Evolutionary conservation across 2,797 vertebrate species (phyloP), one percentile per base, ranked within the genome.

Genomic region (Takifugu ocellatus): DNA sequence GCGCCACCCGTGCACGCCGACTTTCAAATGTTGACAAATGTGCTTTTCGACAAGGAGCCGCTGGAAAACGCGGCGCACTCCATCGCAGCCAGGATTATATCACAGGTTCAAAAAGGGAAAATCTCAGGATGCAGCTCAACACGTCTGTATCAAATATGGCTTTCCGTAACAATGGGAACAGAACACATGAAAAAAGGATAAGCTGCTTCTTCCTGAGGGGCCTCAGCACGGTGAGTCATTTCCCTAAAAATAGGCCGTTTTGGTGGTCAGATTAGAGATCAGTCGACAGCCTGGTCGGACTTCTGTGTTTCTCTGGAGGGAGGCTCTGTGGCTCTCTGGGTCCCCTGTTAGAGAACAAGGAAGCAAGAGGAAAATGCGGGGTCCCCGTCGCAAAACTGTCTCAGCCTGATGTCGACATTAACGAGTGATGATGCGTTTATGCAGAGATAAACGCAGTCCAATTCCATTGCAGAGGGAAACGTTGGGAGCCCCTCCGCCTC

Each of bases 221-320:
- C 63, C 39, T n/a, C 44, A 59, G 45, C 7, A 14, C 16, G 24
- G 12, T 25, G 66, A 73, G 45, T 80, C 59, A 65, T 54, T 59
- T 43, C 69, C 49, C 49, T 55, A 2, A 5, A 67, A 45, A 56
- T 1, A 39, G 52, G 36, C 5, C 65, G 68, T 67, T 75, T 70
- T 56, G 45, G 46, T 11, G 5, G 1, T 25, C 51, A 68, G 75
- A 67, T 75, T 58, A 68, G 54, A 61, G 54, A 68, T 63, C 33
- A 48, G 54, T 48, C 49, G 75, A 68, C 43, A 39, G 29, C 21
- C 56, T 57, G 48, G 6, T 50, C 44, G 65, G 64, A 75, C 70
- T 60, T 74, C 55, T 54, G 68, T 52, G 63, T 17, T 44, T 17
- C 43, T 14, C 36, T 42, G 36, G 36, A 42, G 9, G 10, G 10